Base-by-base conservation (phyloP, 2,797 vertebrate species). In the Vipera ursinii region DNA sequence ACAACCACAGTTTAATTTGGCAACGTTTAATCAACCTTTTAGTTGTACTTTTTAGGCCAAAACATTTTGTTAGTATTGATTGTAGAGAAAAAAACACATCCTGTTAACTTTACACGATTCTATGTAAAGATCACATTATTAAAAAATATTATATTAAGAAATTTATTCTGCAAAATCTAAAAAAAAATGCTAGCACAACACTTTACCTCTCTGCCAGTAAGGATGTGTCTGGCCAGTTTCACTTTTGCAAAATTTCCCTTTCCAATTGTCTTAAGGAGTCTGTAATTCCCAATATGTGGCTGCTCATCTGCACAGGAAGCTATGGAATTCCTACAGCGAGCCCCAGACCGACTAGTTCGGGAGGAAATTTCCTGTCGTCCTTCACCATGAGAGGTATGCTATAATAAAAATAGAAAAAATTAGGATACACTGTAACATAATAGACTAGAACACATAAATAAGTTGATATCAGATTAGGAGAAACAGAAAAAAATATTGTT, bases 201-300 rank as follows among this genome's bases (percentile, higher is more conserved):
- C 95, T 97, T 98, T 98, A 99, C 99, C 98, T 99, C 99, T 98
- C 98, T 98, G 98, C 99, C 98, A 15, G 99, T 99, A 92, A 99
- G 97, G 94, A 99, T 99, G 97, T 99, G 99, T 89, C 99, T 98
- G 9, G 99, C 99, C 97, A 99, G 97, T 93, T 99, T 99, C 93
- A 99, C 99, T 97, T 99, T 99, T 94, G 99, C 99, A 28, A 99
- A 99, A 97, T 99, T 99, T 93, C 99, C 99, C 97, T 99, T 99
- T 97, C 99, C 99, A 90, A 99, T 99, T 0, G 99, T 99, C 97
- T 99, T 99, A 91, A 99, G 98, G 88, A 99, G 98, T 93, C 99
- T 98, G 98, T 99, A 99, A 98, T 99, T 99, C 90, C 99, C 99
- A 89, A 99, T 99, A 96, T 99, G 99, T 0, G 99, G 99, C 92